Evolutionary conservation across 2,113 vertebrate genomes (phyloP).

Genomic region (zebrafish (Danio rerio)): DNA sequence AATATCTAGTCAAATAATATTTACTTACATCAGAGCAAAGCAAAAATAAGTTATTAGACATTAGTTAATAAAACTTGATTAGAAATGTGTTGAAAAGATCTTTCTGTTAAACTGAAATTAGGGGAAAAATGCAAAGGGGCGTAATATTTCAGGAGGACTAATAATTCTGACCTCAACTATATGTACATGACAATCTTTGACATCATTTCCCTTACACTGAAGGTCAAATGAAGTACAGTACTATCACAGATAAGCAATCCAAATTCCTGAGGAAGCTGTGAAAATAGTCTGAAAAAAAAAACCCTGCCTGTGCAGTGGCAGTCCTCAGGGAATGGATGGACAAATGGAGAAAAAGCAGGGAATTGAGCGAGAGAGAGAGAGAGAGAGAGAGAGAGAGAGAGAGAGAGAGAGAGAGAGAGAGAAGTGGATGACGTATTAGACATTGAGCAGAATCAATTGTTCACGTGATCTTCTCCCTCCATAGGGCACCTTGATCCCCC

Average conservation of each 20-base stretch:
- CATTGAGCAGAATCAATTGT: conserved; percentile 49
- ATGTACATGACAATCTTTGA: too few species aligned
- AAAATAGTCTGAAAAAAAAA: conserved; percentile 1
- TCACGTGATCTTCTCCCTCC: conserved; percentile 17
- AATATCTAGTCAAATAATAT: too few species aligned
- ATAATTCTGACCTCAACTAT: too few species aligned
- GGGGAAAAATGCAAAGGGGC: too few species aligned
- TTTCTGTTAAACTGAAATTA: too few species aligned
- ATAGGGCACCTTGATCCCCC: conserved; percentile 32
- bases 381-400: not conserved
- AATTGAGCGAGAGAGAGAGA: not conserved
- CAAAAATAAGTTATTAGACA: too few species aligned
- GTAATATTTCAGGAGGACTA: too few species aligned
- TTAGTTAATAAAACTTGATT: too few species aligned
- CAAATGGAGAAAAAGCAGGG: not conserved
- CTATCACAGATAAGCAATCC: not conserved
- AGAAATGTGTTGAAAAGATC: too few species aligned
- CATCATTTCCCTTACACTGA: not conserved
- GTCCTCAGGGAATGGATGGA: not conserved
- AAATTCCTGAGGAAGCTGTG: conserved; percentile 1
- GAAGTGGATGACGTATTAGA: conserved; percentile 32
- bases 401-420: not conserved
- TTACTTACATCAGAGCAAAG: too few species aligned
- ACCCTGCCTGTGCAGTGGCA: not conserved
- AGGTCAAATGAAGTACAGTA: not conserved